Evolutionary conservation across 2,888 invertebrate genomes (phyloP).

Genomic region (Dyspetes luteomarginatus): DNA sequence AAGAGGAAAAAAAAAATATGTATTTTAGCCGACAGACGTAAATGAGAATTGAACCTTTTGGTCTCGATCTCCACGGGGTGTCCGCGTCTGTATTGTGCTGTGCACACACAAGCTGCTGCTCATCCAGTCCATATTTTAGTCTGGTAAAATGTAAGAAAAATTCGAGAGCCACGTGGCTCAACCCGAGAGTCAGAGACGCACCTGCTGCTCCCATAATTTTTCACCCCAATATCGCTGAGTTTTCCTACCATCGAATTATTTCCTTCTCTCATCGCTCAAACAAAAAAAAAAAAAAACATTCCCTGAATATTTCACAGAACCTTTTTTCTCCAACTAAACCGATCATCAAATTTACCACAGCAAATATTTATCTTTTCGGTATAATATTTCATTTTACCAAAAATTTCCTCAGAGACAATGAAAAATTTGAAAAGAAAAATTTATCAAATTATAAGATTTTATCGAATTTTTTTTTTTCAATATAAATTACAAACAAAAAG

Average conservation of each 20-base stretch:
- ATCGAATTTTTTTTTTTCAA: too few relatives aligned
- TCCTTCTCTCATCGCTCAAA: neutral
- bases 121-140: slow-evolving; percentile 14
- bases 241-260: slow-evolving; percentile 29
- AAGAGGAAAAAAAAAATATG: slow-evolving; percentile 7
- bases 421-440: too few relatives aligned
- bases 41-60: slow-evolving; percentile 45
- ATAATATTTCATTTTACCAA: too few relatives aligned
- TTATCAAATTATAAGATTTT: too few relatives aligned
- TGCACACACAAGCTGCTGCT: slow-evolving; percentile 38
- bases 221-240: neutral
- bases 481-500: too few relatives aligned
- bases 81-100: slow-evolving; percentile 40
- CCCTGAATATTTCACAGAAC: too few relatives aligned
- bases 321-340: too few relatives aligned
- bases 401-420: too few relatives aligned
- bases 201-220: slow-evolving; percentile 50
- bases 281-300: too few relatives aligned
- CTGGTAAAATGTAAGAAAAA: neutral
- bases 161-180: slow-evolving; percentile 41
- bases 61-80: slow-evolving; percentile 41
- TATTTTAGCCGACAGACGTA: slow-evolving; percentile 36
- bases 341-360: too few relatives aligned
- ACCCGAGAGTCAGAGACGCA: slow-evolving; percentile 14
- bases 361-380: too few relatives aligned